Base-by-base conservation (phyloP, 2,797 vertebrate species). In the Centropyge bicolor region DNA sequence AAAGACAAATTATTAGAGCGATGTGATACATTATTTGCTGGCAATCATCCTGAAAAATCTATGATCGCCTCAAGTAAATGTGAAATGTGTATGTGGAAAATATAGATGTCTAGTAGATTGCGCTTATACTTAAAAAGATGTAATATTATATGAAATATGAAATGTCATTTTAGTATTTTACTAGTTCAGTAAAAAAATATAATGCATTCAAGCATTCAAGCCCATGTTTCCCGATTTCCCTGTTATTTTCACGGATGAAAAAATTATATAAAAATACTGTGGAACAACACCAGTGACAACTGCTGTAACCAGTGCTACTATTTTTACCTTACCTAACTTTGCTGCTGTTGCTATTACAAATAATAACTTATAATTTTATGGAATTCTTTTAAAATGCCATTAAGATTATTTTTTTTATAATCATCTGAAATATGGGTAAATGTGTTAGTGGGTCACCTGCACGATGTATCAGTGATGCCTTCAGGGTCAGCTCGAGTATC, bases 381-480 rank as follows among this genome's bases (percentile, higher is more conserved):
- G 8, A 46, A 63, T 51, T 67, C 17, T 27, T 19, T 36, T 43
- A 16, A 64, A 70, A 66, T 14, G 8, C 27, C 5, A 20, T n/a
- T 51, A 4, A n/a, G 1, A 10, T 61, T 27, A 19, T 48, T 19
- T 0, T n/a, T 13, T 19, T 16, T 4, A 40, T 54, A 24, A 67
- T 27, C 27, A 27, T n/a, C 0, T 67, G 24, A 24, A 71, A 74
- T 12, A 3, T 13, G 55, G 68, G 19, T 41, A 38, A 38, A 40
- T 57, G 38, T 85, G 63, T 86, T 8, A 61, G 65, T 64, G 74
- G 76, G 72, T 60, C 56, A 83, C 54, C 36, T 45, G 54, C 81
- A 67, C 24, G 56, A 72, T 5, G 46, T 14, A 9, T 59, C 43
- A 0, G 51, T 78, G 70, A 80, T 0, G 17, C 61, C 19, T 67